Evolutionary conservation across 1,140 invertebrate genomes (phyloP).

Genomic region (Medauroidea extradentata): DNA sequence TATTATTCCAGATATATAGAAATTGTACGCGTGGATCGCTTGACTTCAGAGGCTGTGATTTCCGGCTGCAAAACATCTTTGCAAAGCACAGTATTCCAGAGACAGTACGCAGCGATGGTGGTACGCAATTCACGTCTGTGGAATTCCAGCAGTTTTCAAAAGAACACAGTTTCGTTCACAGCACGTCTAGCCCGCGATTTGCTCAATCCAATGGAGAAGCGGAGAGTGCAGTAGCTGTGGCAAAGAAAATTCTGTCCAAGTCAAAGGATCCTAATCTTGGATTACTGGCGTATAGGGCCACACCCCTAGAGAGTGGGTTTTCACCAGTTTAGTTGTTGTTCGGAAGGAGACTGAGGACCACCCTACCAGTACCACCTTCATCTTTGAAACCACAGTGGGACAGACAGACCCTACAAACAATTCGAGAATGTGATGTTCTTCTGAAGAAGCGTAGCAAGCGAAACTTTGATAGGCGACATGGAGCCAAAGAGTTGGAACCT

Average conservation of each 20-base stretch:
- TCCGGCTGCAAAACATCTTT: background rate
- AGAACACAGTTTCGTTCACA: too few relatives aligned
- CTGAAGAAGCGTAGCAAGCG: too few relatives aligned
- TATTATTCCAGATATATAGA: constrained; percentile 2
- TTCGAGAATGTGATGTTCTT: too few relatives aligned
- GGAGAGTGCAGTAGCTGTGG: background rate
- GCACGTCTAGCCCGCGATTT: background rate
- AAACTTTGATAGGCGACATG: too few relatives aligned
- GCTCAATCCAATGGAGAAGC: constrained; percentile 3
- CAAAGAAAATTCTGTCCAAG: constrained; percentile 2
- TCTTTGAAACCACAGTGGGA: too few relatives aligned
- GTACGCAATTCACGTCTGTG: background rate
- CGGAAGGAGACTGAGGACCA: background rate
- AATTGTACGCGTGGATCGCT: background rate
- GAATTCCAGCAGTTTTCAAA: constrained; percentile 5
- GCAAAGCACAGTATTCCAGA: background rate
- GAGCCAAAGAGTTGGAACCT: too few relatives aligned
- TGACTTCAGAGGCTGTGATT: background rate
- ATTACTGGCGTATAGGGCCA: background rate
- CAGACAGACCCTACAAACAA: too few relatives aligned
- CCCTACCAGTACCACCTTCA: background rate
- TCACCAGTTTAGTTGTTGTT: background rate
- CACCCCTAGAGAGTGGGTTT: background rate
- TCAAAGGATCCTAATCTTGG: background rate
- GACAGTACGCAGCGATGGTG: constrained; percentile 1